A percentile compares a stretch with the other conserved stretches of the same genome.
These are phyloP conservation scores for Eutolmus rufibarbis DNA, from an alignment of 2,888 invertebrate species.

Conservation along the genomic window DNA sequence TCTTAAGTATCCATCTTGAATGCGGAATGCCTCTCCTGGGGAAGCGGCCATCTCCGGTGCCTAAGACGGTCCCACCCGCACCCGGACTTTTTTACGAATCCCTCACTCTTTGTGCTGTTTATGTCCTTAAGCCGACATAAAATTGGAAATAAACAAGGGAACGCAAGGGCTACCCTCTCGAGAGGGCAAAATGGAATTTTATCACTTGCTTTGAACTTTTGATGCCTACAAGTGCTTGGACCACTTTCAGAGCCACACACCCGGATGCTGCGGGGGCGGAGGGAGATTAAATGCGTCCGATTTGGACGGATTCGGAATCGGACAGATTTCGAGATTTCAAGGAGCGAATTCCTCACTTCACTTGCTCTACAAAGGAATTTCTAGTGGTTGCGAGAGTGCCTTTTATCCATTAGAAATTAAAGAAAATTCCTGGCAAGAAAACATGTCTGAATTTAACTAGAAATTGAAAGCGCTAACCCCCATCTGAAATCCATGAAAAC, in stretches of 20 bases:
- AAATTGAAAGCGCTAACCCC: neutral
- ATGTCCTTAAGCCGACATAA: constrained; percentile 45
- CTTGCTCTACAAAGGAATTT: constrained; percentile 10
- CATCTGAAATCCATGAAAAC: neutral
- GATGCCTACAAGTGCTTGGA: constrained; percentile 30
- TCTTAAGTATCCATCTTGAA: constrained; percentile 22
- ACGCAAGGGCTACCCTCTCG: constrained; percentile 22
- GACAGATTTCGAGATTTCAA: constrained; percentile 6
- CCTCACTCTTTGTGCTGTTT: constrained; percentile 41
- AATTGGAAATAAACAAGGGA: constrained; percentile 44
- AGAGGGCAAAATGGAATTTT: constrained; percentile 29
- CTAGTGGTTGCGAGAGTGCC: neutral
- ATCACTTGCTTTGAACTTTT: constrained; percentile 40
- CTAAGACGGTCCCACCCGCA: neutral
- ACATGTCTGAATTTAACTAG: neutral
- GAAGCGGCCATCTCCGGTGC: neutral
- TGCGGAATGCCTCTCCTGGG: neutral
- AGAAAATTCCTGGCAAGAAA: neutral
- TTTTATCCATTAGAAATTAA: neutral
- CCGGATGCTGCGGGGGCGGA: neutral
- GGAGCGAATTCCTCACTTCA: constrained; percentile 1
- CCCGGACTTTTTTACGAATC: constrained; percentile 20
- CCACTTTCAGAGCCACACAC: constrained; percentile 3
- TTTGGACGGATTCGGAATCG: constrained; percentile 17
- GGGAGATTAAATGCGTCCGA: constrained; percentile 33